Base-by-base conservation (phyloP, 2,888 invertebrate genomes). In the Campoletis raptor region DNA sequence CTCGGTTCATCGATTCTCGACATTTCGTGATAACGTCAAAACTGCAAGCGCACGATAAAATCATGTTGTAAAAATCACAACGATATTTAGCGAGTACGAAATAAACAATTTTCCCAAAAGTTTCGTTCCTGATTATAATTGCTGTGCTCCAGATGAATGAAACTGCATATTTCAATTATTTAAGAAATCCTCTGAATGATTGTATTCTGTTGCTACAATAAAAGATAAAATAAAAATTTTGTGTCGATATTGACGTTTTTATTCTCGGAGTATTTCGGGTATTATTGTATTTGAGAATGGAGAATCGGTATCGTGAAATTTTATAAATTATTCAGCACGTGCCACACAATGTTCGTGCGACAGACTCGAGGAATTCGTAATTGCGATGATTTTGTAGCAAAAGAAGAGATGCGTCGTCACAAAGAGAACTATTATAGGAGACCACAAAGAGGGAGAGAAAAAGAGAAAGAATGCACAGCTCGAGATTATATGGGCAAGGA, bases 371-470 rank as follows among this genome's bases (percentile, higher is more conserved):
- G 48, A 66, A 66, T 64, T 54, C 54, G 74, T 81, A 81, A 81
- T 81, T 81, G 81, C 66, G 57, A 73, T 82, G 67, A 69, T 82
- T 82, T 82, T 57, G 76, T 54, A 48, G 30, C 18, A 77, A 70
- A 70, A 77, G 48, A 54, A 83, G 37, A 37, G 70, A 15, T 42
- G 36, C 8, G 57, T 69, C 8, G 57, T 69, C 36, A 40, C 82
- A 76, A 81, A 66, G 73, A 40, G 45, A 81, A 70, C 70, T 61
- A 61, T 61, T 74, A 61, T 61, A 24, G 61, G 40, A 30, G 61
- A 61, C n/a, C 48, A 72, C 37, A 52, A 37, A n/a, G 54, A 52
- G 57, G 57, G 57, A 57, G 42, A 57, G 21, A 61, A 57, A 74
- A 57, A 40, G 74, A 42, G 8, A 74, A 57, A 12, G n/a, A 57